Conservation (phyloP, 2,888 invertebrate genomes). For the Leistus spinibarbis region DNA sequence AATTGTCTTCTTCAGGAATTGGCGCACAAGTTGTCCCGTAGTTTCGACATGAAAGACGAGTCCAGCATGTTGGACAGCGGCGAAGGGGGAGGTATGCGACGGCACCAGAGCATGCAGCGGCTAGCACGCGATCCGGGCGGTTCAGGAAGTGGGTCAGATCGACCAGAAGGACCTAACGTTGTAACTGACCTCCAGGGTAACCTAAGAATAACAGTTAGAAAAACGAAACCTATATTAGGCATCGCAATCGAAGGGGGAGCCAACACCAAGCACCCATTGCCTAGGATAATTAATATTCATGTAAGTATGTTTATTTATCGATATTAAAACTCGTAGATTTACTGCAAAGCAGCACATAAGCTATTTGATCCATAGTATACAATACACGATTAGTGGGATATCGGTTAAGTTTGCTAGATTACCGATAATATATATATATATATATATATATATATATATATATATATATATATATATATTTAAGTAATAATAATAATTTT, state of each 20-base stretch:
- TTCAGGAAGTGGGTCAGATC: conserved; percentile 50
- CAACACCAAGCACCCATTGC: conserved; percentile 93
- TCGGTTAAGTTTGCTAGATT: too few species aligned
- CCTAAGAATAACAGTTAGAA: conserved; percentile 86
- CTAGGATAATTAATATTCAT: conserved; percentile 95
- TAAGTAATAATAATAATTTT: too few species aligned
- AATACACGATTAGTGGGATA: too few species aligned
- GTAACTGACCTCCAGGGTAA: conserved; percentile 87
- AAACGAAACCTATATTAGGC: conserved; percentile 92
- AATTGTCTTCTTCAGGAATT: conserved; percentile 67
- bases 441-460: neutral
- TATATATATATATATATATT: neutral
- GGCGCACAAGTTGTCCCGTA: conserved; percentile 84
- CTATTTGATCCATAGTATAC: too few species aligned
- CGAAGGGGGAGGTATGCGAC: conserved; percentile 65
- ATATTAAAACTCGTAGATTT: neutral
- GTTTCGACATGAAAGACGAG: conserved; percentile 89
- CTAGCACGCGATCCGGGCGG: conserved; percentile 66
- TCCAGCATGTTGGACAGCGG: conserved; percentile 73
- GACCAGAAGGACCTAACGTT: conserved; percentile 67
- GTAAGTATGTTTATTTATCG: conserved; percentile 63
- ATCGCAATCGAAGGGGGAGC: conserved; percentile 98
- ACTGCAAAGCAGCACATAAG: too few species aligned
- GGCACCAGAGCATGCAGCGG: conserved; percentile 80
- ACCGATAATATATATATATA: conserved; percentile 5